Percentiles rank a stretch among this genome's conserved stretches.
Conservation (phyloP, 2,888 invertebrate species). For the Athalia circularis region DNA sequence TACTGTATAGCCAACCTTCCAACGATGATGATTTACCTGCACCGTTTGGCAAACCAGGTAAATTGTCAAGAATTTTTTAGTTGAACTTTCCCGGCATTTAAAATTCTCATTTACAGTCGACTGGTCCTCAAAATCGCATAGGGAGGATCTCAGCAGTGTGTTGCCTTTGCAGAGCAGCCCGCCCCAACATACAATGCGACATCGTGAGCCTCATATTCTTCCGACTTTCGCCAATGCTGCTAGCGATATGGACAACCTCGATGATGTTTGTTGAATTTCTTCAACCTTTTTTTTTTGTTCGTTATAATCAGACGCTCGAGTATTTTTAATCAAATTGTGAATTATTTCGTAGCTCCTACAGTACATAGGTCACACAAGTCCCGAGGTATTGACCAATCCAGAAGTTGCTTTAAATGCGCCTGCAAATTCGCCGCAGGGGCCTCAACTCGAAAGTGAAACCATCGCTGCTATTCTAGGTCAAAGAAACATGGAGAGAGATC, state of each 20-base stretch:
- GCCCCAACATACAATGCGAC: constrained; percentile 83
- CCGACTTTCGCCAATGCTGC: constrained; percentile 89
- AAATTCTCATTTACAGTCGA: constrained; percentile 52
- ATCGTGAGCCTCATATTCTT: constrained; percentile 84
- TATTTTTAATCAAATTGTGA: constrained; percentile 38
- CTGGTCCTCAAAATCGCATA: constrained; percentile 59
- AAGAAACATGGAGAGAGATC: constrained; percentile 88
- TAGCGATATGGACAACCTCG: constrained; percentile 92
- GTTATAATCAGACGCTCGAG: constrained; percentile 30
- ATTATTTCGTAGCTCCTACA: constrained; percentile 82
- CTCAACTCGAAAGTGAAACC: constrained; percentile 88
- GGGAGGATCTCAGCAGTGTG: constrained; percentile 64
- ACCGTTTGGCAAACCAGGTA: constrained; percentile 61
- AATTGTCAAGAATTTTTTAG: neutral
- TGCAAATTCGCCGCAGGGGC: constrained; percentile 83
- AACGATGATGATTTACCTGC: constrained; percentile 60
- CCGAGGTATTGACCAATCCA: constrained; percentile 79
- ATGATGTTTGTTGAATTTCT: constrained; percentile 82
- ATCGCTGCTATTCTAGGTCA: constrained; percentile 91
- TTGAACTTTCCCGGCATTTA: neutral
- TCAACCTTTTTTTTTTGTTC: constrained; percentile 45
- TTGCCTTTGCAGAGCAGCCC: constrained; percentile 73
- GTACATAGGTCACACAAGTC: constrained; percentile 94
- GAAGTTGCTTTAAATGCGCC: constrained; percentile 84
- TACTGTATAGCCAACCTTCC: constrained; percentile 86